Evolutionary conservation across 2,888 invertebrate species (phyloP).

Genomic region (Apotomis capreana): DNA sequence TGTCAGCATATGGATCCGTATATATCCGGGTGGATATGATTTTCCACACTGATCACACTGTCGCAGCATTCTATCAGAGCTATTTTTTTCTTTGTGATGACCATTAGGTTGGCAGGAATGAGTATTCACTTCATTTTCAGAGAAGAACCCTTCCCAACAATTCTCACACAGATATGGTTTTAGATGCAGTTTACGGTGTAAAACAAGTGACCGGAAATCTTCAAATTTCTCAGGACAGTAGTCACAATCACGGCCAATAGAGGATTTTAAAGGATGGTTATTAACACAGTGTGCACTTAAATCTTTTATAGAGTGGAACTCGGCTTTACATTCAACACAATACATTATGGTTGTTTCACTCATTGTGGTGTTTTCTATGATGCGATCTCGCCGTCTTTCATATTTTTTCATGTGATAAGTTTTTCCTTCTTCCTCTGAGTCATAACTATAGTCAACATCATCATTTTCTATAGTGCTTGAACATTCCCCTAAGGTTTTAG

Average conservation of each 20-base stretch:
- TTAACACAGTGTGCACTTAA: constrained; percentile 67
- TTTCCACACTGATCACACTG: constrained; percentile 81
- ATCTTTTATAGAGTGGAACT: constrained; percentile 61
- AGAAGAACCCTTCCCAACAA: constrained; percentile 76
- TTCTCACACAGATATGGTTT: constrained; percentile 74
- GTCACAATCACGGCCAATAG: constrained; percentile 71
- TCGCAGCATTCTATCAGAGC: constrained; percentile 60
- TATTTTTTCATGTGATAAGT: constrained; percentile 48
- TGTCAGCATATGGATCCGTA: constrained; percentile 76
- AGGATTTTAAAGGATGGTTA: constrained; percentile 66
- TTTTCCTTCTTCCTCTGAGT: constrained; percentile 58
- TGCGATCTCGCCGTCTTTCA: constrained; percentile 49
- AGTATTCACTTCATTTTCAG: constrained; percentile 55
- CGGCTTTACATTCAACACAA: constrained; percentile 75
- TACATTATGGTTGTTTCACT: constrained; percentile 57
- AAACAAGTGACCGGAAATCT: constrained; percentile 71
- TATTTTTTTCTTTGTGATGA: constrained; percentile 58
- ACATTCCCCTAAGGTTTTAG: constrained; percentile 60
- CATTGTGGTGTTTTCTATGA: constrained; percentile 47
- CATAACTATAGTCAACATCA: constrained; percentile 54
- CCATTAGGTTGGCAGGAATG: constrained; percentile 69
- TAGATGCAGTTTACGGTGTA: constrained; percentile 74
- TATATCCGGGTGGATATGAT: constrained; percentile 77
- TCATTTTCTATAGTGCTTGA: constrained; percentile 53
- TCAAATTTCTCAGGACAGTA: constrained; percentile 78